phyloP scores from a whole-genome alignment of 2,113 vertebrate species.

The Ictalurus punctatus region DNA sequence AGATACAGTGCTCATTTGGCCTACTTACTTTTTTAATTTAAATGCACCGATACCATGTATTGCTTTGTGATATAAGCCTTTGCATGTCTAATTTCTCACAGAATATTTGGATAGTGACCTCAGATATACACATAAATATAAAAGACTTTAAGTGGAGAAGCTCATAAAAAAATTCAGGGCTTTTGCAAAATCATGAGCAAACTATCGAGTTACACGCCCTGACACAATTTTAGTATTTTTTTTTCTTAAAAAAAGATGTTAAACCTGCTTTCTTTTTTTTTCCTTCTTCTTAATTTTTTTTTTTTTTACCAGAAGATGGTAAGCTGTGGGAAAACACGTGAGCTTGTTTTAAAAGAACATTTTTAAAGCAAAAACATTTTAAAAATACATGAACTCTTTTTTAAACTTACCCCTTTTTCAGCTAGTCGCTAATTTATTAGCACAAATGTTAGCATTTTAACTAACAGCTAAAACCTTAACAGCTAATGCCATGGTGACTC shows the following conservation, averaged over 20 bases:
- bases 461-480: not conserved
- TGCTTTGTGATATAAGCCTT: no score
- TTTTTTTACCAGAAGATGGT: no score
- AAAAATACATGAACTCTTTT: no score
- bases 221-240: not conserved
- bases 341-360: not conserved
- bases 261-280: no score
- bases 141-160: not conserved
- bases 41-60: not conserved
- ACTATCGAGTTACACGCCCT: no score
- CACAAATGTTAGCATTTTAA: not conserved
- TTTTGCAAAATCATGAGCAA: not conserved
- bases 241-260: no score
- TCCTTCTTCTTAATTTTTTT: no score
- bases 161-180: not conserved
- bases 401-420: not conserved
- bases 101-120: not conserved
- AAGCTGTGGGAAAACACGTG: no score
- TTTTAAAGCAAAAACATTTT: not conserved
- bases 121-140: no score
- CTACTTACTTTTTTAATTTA: not conserved
- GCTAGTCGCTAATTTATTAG: not conserved
- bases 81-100: no score
- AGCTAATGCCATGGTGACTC: not conserved
- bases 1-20: not conserved